Percentiles rank a stretch among this genome's conserved stretches.
phyloP scores from a whole-genome alignment of 2,113 vertebrate genomes.

The Hylia prasina region DNA sequence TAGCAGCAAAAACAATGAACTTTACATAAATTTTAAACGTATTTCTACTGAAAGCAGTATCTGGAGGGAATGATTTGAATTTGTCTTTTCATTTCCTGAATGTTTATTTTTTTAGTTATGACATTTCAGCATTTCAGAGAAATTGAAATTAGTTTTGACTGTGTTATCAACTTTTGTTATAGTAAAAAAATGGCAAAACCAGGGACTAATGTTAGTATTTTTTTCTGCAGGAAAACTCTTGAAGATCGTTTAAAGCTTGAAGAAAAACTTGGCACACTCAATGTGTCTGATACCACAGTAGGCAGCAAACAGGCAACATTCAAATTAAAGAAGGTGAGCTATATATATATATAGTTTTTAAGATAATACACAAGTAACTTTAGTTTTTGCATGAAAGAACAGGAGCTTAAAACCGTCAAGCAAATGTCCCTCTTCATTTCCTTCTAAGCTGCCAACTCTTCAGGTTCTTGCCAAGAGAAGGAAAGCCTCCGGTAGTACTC shows the following conservation, averaged over 20 bases:
- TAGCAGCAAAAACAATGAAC: background rate
- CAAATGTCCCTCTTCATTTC: slow-evolving; percentile 40
- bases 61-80: background rate
- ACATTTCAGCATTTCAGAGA: background rate
- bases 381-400: slow-evolving; percentile 50
- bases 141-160: background rate
- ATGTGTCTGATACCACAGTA: slow-evolving; percentile 80
- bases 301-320: slow-evolving; percentile 97
- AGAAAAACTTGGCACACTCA: slow-evolving; percentile 78
- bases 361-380: background rate
- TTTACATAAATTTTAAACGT: background rate
- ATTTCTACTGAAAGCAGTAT: background rate
- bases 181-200: background rate
- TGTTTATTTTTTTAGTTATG: background rate
- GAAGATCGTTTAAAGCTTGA: slow-evolving; percentile 90
- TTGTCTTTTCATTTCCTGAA: background rate
- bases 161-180: background rate
- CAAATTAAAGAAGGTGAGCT: slow-evolving; percentile 87
- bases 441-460: slow-evolving; percentile 31
- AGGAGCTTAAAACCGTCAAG: slow-evolving; percentile 30
- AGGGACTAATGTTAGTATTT: background rate
- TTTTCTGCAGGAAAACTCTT: slow-evolving; percentile 82
- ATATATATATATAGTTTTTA: background rate
- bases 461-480: slow-evolving; percentile 25
- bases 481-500: background rate